Percentiles rank a stretch among this genome's conserved stretches.
Conservation (phyloP, 2,113 vertebrate species). For the Psammodynastes pulverulentus region DNA sequence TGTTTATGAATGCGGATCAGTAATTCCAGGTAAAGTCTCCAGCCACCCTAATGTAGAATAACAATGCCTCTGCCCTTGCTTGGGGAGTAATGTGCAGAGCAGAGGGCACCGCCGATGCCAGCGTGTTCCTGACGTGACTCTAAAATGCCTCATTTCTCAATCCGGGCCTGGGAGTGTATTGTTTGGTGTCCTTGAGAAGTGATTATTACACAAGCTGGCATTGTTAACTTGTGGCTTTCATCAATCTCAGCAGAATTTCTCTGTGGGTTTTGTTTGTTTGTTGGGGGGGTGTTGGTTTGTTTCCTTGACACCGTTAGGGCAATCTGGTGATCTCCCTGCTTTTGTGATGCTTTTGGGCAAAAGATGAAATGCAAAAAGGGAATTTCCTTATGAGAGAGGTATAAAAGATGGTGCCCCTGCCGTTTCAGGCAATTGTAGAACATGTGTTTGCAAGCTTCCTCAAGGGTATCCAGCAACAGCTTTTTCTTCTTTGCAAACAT, state of each 20-base stretch:
- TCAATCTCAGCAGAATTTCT: neutral
- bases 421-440: neutral
- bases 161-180: neutral
- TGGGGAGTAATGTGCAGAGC: neutral
- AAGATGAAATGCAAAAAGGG: neutral
- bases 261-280: too few relatives aligned
- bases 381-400: neutral
- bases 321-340: neutral
- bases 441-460: neutral
- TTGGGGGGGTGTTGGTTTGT: neutral
- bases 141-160: constrained; percentile 48
- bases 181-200: constrained; percentile 22
- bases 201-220: fast-evolving
- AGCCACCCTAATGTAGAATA: constrained; percentile 13
- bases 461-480: neutral
- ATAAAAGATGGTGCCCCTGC: neutral
- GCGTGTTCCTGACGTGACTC: constrained; percentile 57
- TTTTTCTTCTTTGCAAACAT: neutral
- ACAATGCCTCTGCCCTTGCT: constrained; percentile 44
- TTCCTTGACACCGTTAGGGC: neutral
- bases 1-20: constrained; percentile 66
- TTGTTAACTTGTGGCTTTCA: neutral
- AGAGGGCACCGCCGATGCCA: constrained; percentile 12
- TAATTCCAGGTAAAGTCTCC: constrained; percentile 63
- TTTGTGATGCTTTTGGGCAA: neutral